A percentile compares a stretch with the other conserved stretches of the same genome.
Evolutionary conservation across 2,113 vertebrate genomes (phyloP).

Genomic region (Onychostruthus taczanowskii): DNA sequence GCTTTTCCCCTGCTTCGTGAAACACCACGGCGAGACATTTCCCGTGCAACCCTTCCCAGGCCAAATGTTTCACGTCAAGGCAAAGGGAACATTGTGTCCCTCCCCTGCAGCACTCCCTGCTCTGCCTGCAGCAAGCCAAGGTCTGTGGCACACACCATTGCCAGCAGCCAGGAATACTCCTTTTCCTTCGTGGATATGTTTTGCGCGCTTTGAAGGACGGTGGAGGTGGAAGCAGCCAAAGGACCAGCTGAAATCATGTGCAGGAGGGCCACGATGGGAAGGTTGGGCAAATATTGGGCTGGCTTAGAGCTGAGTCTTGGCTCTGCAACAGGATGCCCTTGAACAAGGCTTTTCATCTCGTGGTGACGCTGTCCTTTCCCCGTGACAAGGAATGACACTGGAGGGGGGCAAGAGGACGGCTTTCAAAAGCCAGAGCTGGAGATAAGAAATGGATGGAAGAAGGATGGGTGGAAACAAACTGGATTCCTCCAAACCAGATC

Average conservation of each 20-base stretch:
- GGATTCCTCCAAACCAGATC: not conserved
- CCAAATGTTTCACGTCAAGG: slow-evolving; percentile 54
- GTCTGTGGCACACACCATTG: slow-evolving; percentile 49
- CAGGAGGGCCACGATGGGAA: not conserved
- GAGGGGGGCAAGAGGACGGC: not conserved
- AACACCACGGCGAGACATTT: not conserved
- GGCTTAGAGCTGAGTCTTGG: not conserved
- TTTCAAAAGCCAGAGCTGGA: not conserved
- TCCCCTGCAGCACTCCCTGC: slow-evolving; percentile 13
- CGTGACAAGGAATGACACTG: not conserved
- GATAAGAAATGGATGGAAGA: not conserved
- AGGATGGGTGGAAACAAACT: not conserved
- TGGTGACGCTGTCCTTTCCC: not conserved
- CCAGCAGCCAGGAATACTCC: slow-evolving; percentile 46
- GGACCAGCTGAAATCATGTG: slow-evolving; percentile 33
- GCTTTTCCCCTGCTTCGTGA: not conserved
- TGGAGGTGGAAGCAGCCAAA: slow-evolving; percentile 44
- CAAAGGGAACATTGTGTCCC: slow-evolving; percentile 45
- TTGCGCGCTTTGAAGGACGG: not conserved
- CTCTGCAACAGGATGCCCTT: not conserved
- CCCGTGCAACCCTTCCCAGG: not conserved
- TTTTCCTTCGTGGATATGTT: not conserved
- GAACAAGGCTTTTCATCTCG: not conserved
- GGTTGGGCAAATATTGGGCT: not conserved
- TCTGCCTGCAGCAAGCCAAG: slow-evolving; percentile 41